Base-by-base conservation (phyloP, 2,888 invertebrate genomes). In the Drosophila flavopinicola region DNA sequence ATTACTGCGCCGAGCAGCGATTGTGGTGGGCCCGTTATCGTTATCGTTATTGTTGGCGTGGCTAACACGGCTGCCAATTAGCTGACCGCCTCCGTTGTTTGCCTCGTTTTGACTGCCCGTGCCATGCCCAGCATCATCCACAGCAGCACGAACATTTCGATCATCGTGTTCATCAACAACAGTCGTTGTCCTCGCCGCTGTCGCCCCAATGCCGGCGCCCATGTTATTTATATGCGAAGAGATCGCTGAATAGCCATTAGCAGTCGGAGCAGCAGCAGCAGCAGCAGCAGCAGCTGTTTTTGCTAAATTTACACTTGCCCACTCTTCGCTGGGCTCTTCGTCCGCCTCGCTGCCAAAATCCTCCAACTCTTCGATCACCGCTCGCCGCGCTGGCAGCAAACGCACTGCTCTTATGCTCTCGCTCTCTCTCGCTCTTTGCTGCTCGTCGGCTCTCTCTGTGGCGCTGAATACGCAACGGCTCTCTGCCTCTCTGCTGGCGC, bases 41-140 rank as follows among this genome's bases (percentile, higher is more conserved):
- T 54, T 69, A 49, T 53, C 54, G 37, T 63, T 20, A 52, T 59
- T 33, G 27, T 49, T 33, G 35, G 42, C 51, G 27, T 68, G 58
- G 47, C 67, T 41, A 61, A 52, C 60, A 49, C 32, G 49, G 44
- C 42, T 74, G 78, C 66, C 85, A 85, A 83, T 85, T 82, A 78
- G 66, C 47, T 68, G 79, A 73, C 59, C 76, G 74, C 54, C 60
- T 53, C 48, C 54, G 61, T 73, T 60, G 33, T 65, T 67, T 52
- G 66, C 56, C 85, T 87, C 88, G 88, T 86, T 89, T 87, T 75
- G 84, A 89, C 88, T 89, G 80, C 57, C 58, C 45, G 66, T 41
- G 42, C 54, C 64, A 57, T 57, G 64, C 67, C 66, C 66, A 82
- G 49, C 74, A 57, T 29, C 17, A 29, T 29, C 20, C 3, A 54